Evolutionary conservation across 92 coral and sea anemone species (phyloP), one percentile per base, ranked within the genome.

Genomic region (Nematostella vectensis): DNA sequence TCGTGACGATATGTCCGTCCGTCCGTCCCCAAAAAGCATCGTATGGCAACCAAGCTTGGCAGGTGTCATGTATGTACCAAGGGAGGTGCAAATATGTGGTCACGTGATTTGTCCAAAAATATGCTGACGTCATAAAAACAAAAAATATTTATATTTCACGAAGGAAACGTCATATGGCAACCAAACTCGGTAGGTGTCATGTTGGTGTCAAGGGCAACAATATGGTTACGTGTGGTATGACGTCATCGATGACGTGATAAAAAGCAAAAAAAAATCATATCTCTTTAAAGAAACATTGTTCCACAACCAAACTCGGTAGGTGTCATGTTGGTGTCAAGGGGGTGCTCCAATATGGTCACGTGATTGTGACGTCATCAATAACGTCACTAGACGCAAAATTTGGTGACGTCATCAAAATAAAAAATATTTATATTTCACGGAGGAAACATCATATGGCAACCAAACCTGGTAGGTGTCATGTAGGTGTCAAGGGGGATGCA

Each of bases 201-300:
- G 8, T 33, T 33, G 15, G 40, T 33, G 40, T 6, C 40, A 33
- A 33, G 40, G 40, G 40, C 40, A 6, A 33, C 40, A 6, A 15
- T 33, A 33, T 33, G 40, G 40, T 33, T 15, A 33, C 40, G 40
- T n/a, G n/a, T 33, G 40, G 40, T 33, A 33, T 33, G 40, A 33
- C 40, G 40, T 33, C 40, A 33, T 33, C 40, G 40, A 33, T 33
- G 40, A 33, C 40, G 40, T 33, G 8, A 33, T 33, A 6, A 33
- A 6, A 33, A 15, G 40, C n/a, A 33, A 15, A 33, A 33, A 33
- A 33, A 33, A 15, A 33, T 6, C 40, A 33, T 33, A 33, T 33
- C 15, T 33, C 40, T 6, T 6, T 33, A 33, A 33, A 15, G 40
- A 6, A 33, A 6, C 6, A 33, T 6, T 15, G 8, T 33, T 15